Evolutionary conservation across 2,888 invertebrate species (phyloP), one percentile per base, ranked within the genome.

Genomic region (Conistra vaccinii): DNA sequence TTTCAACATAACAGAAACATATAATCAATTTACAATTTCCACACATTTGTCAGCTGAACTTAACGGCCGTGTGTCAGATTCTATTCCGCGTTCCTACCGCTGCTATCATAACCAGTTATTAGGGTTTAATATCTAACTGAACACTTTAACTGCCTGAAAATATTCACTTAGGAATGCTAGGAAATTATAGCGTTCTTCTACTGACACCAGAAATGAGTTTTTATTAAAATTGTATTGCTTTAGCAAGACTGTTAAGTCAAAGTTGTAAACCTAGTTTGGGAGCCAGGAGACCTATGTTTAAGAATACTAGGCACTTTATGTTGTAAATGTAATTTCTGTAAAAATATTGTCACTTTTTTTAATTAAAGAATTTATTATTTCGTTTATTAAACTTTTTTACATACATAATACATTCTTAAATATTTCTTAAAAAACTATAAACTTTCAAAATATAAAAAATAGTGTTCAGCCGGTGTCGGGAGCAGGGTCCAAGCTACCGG

Each of bases 91-190:
- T 84, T 80, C 84, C 77, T 53, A 5, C 81, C 48, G 68, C 76
- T 67, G 75, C 84, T 88, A 89, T 89, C 84, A 89, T 88, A 91
- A 90, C 90, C 87, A 88, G 91, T 91, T 87, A 87, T 90, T 89
- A 90, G 69, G 69, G 83, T 77, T 89, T 89, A 87, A 90, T 89
- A 88, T 88, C 90, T 87, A 89, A 87, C 89, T 85, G 88, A 89
- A 85, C 81, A 81, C 78, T 82, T 83, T 78, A 80, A 86, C 76
- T 81, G 78, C 29, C 76, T 72, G 62, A 79, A 81, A 81, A 81
- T 81, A 81, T 76, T 74, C 72, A 70, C 78, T 68, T 66, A 45
- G 70, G 57, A 74, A 77, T 78, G 23, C 60, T 45, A n/a, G 45
- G 2, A 78, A 61, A 80, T 84, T 71, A 73, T 61, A 73, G 39